These are phyloP conservation scores for Anastrepha obliqua DNA, from an alignment of 1,140 invertebrate species.

Conservation along the genomic window DNA sequence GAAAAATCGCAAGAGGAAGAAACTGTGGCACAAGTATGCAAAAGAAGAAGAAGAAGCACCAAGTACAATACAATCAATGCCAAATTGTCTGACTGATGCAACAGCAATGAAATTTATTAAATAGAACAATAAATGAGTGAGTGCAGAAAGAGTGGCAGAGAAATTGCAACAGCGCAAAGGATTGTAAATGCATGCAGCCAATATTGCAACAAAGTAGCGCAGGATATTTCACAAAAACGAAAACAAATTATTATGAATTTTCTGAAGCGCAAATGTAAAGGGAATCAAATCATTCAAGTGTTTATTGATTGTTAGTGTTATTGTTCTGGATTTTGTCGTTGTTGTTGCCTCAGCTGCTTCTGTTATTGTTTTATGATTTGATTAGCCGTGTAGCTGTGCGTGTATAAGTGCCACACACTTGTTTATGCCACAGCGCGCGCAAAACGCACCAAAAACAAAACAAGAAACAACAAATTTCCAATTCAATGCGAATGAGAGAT, in stretches of 20 bases:
- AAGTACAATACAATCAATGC: constrained; percentile 14
- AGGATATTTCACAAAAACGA: not conserved
- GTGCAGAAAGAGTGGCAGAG: not conserved
- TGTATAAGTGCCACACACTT: constrained; percentile 1
- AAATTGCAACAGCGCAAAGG: too few relatives aligned
- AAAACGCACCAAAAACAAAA: not conserved
- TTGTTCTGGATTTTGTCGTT: not conserved
- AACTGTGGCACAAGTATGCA: not conserved
- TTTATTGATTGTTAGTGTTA: constrained; percentile 1
- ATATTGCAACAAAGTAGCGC: not conserved
- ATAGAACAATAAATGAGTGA: not conserved
- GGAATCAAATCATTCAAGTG: constrained; percentile 33
- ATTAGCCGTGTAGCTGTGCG: constrained; percentile 29
- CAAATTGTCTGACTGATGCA: constrained; percentile 24
- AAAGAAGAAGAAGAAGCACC: not conserved
- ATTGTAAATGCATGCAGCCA: not conserved
- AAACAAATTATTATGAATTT: constrained; percentile 25
- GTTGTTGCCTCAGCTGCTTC: not conserved
- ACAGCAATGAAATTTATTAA: not conserved
- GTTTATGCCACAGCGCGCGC: not conserved
- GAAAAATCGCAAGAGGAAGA: not conserved
- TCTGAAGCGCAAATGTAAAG: constrained; percentile 1
- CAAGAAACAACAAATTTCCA: not conserved
- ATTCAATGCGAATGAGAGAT: not conserved
- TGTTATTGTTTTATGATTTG: constrained; percentile 47